Base-by-base conservation (phyloP, 2,797 vertebrate genomes). In the Cephalopachus bancanus region DNA sequence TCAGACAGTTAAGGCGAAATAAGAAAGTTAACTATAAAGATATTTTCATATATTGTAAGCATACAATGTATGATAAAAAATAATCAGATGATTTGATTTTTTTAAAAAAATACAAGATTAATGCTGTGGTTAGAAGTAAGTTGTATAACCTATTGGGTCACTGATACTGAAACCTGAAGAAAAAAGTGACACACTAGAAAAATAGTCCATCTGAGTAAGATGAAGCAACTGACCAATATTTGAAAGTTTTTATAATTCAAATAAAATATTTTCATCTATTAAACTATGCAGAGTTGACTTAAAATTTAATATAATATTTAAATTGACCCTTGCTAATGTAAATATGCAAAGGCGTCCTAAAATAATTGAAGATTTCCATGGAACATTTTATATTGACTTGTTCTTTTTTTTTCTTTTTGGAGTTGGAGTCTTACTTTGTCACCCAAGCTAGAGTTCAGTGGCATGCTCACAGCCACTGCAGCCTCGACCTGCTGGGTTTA, bases 201-300 rank as follows among this genome's bases (percentile, higher is more conserved):
- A 97, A 71, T 69, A 74, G 44, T 62, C 19, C 2, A 64, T 59
- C 33, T 57, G 15, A 91, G 30, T 10, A 95, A 97, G 49, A 89
- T 10, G 4, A 95, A 94, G 37, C 17, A 11, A 91, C 22, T 87
- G 33, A 92, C 24, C 15, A 76, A 67, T 67, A 96, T 60, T 93
- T 94, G 16, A 80, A 30, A 79, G 15, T 22, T 95, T 95, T 85
- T 44, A 67, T 75, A 91, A 86, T 92, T 84, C 55, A 94, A 69
- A 59, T 85, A 30, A 95, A 96, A 80, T 92, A 74, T 71, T 97
- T 95, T 93, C 44, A 84, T 33, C 19, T 83, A 74, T 87, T 67
- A 53, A 75, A 69, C 16, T 79, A 72, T 30, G 3, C 15, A 94
- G n/a, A 62, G 17, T 78, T 79, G 53, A 9, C 51, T 91, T 87